Base-by-base conservation (phyloP, 1,140 invertebrate genomes). In the Cotesia glomerata region DNA sequence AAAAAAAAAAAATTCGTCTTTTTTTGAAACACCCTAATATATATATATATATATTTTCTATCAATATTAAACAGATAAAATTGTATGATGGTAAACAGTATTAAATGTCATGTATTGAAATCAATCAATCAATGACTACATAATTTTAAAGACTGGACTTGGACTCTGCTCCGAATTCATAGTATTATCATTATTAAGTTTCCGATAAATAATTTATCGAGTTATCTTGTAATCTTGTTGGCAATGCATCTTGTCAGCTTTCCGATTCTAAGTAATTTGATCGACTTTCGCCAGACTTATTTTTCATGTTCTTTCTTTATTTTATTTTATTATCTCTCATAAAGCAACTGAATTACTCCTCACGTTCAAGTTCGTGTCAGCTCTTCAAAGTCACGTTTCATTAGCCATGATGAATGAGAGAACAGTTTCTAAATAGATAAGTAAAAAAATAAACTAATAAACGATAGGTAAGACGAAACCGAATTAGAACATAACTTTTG, bases 271-370 rank as follows among this genome's bases (percentile, higher is more conserved):
- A 14, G 62, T 72, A 67, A 72, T 72, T 54, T 67, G 39, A 32
- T 51, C 63, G 64, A 72, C 71, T 72, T 67, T 67, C 69, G 36
- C 69, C 63, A 16, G 62, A 61, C 36, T 72, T 72, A 52, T 72
- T 65, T 59, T 65, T 58, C 49, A 16, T 65, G 49, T 39, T 58
- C n/a, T 61, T 51, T 66, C 18, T 59, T 18, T 61, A 16, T 67
- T 72, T 59, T 45, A 34, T 18, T 1, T 35, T n/a, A 51, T 35
- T 36, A 36, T 36, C n/a, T n/a, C 14, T 34, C 32, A 45, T n/a
- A 49, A 34, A 18, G 14, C 59, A 36, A 36, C 34, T n/a, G n/a
- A 49, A 34, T 67, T 67, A 67, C 65, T 49, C 49, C 45, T 67
- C 65, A 67, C 65, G 65, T 67, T 67, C 8, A n/a, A 49, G 65